Conservation (phyloP, 1,140 invertebrate genomes). For the Aporrectodea caliginosa region DNA sequence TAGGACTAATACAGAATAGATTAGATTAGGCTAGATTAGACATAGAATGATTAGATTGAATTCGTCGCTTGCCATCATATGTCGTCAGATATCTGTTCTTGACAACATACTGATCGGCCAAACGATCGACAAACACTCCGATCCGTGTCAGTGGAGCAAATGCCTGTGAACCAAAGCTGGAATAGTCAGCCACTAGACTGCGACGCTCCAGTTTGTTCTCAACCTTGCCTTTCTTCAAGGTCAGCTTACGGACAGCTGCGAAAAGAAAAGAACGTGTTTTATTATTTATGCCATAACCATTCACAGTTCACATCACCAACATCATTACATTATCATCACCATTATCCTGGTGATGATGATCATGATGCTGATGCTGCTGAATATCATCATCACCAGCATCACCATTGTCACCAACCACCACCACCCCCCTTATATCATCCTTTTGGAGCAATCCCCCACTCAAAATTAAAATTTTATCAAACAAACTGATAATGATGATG, state of each 20-base stretch:
- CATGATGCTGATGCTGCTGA: too few species aligned
- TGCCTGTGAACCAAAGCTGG: slow-evolving; percentile 47
- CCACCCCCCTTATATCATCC: slow-evolving; percentile 17
- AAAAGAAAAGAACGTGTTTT: slow-evolving; percentile 23
- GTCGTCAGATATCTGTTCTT: slow-evolving; percentile 50
- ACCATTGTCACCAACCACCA: slow-evolving; percentile 13
- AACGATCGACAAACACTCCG: slow-evolving; percentile 54
- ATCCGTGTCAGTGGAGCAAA: slow-evolving; percentile 55
- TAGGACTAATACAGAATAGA: too few species aligned
- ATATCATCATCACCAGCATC: slow-evolving; percentile 28
- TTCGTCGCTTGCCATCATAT: slow-evolving; percentile 53
- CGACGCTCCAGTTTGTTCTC: slow-evolving; percentile 44
- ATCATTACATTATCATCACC: too few species aligned
- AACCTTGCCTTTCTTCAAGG: slow-evolving; percentile 42
- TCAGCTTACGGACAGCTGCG: slow-evolving; percentile 52
- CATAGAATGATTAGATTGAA: too few species aligned
- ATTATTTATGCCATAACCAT: too few species aligned
- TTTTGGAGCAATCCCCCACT: too few species aligned
- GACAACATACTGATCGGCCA: slow-evolving; percentile 54
- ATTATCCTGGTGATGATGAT: too few species aligned
- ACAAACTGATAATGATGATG: background rate
- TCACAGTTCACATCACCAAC: too few species aligned
- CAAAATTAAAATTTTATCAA: too few species aligned
- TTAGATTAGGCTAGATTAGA: too few species aligned
- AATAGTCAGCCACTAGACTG: slow-evolving; percentile 51